A percentile compares a stretch with the other conserved stretches of the same genome.
Conservation (phyloP, 1,140 invertebrate species). For the Ectropis grisescens region DNA sequence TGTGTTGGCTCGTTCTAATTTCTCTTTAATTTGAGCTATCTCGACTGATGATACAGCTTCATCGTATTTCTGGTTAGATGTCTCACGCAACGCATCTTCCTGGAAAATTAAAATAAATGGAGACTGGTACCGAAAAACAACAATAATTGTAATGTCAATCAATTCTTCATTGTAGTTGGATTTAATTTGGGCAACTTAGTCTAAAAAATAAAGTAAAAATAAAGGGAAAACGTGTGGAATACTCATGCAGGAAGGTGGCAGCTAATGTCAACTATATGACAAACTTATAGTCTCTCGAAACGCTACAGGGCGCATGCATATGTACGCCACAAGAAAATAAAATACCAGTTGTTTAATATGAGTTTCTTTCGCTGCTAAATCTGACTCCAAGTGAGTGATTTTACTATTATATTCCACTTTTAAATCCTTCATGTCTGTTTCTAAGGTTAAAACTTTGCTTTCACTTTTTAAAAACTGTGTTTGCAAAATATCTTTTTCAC, state of each 20-base stretch:
- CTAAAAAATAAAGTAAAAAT: too few relatives aligned
- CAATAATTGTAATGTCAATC: too few relatives aligned
- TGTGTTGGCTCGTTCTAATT: slow-evolving; percentile 51
- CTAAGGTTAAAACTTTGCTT: slow-evolving; percentile 71
- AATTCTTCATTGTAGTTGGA: too few relatives aligned
- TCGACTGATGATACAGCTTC: slow-evolving; percentile 67
- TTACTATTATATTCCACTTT: slow-evolving; percentile 70
- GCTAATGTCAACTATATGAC: too few relatives aligned
- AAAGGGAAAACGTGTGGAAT: too few relatives aligned
- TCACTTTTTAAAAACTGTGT: slow-evolving; percentile 70
- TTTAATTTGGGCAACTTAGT: too few relatives aligned
- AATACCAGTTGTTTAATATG: slow-evolving; percentile 75
- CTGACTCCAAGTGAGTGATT: slow-evolving; percentile 70
- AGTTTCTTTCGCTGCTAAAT: slow-evolving; percentile 70
- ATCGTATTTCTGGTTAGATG: slow-evolving; percentile 67
- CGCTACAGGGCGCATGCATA: too few relatives aligned
- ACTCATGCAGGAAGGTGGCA: too few relatives aligned
- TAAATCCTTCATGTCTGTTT: slow-evolving; percentile 71
- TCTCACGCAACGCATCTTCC: slow-evolving; percentile 67
- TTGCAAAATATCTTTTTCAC: slow-evolving; percentile 60
- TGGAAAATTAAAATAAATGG: slow-evolving; percentile 36
- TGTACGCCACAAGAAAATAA: too few relatives aligned
- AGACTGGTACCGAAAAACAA: not conserved
- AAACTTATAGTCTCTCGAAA: too few relatives aligned
- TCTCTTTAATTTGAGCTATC: slow-evolving; percentile 66